phyloP scores from a whole-genome alignment of 2,113 vertebrate species.

The Trogon melanurus region DNA sequence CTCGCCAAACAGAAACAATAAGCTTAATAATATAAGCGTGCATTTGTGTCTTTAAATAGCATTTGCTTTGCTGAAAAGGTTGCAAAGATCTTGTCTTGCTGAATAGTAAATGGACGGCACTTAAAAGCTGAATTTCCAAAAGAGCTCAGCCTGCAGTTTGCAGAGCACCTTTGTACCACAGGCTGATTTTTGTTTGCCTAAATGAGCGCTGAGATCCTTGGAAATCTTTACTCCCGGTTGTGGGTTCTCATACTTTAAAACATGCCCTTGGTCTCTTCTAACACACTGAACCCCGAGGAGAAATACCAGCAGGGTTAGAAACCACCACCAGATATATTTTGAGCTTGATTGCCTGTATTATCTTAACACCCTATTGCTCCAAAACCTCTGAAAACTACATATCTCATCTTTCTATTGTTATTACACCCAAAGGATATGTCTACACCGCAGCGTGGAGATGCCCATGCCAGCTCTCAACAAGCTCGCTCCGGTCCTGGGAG shows the following conservation, averaged over 20 bases:
- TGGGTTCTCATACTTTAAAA: slow-evolving; percentile 43
- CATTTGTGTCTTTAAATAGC: slow-evolving; percentile 19
- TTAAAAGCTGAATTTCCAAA: not conserved
- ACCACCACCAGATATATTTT: slow-evolving; percentile 63
- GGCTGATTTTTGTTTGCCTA: not conserved
- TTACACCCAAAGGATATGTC: slow-evolving; percentile 66
- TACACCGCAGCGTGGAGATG: slow-evolving; percentile 5
- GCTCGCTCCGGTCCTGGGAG: not conserved
- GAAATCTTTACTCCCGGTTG: slow-evolving; percentile 36
- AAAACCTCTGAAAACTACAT: slow-evolving; percentile 43
- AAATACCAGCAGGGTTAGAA: slow-evolving; percentile 64
- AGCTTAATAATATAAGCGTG: not conserved
- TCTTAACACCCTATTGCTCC: slow-evolving; percentile 53
- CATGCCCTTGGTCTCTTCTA: slow-evolving; percentile 37
- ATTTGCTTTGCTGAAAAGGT: not conserved
- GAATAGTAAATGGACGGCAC: not conserved
- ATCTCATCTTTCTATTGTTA: slow-evolving; percentile 66
- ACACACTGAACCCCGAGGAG: slow-evolving; percentile 51
- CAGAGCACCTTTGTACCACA: not conserved
- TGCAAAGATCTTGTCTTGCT: not conserved
- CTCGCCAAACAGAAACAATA: not conserved
- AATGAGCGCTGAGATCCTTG: slow-evolving; percentile 6
- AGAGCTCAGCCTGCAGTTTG: not conserved
- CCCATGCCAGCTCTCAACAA: slow-evolving; percentile 40
- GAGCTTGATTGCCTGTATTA: slow-evolving; percentile 53